Evolutionary conservation across 2,888 invertebrate genomes (phyloP).

Genomic region (Drosophila affinis): DNA sequence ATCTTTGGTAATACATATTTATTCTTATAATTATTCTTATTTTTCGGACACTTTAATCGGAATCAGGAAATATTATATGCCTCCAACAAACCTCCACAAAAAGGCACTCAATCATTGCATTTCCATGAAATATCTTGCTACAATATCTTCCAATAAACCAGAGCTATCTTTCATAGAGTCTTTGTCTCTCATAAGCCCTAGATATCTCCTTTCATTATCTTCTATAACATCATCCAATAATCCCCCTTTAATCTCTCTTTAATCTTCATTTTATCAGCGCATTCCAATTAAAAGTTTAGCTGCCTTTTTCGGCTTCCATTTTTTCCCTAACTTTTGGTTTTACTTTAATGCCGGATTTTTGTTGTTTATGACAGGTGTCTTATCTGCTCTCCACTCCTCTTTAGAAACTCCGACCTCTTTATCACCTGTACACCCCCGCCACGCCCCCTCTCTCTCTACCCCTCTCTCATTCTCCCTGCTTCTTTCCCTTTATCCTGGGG

Average conservation of each 20-base stretch:
- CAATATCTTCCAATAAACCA: too few species aligned
- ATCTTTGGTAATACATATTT: too few species aligned
- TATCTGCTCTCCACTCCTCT: background rate
- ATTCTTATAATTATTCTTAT: too few species aligned
- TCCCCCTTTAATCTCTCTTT: background rate
- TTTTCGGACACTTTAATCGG: too few species aligned
- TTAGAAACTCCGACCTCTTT: conserved; percentile 5
- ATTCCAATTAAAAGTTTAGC: conserved; percentile 43
- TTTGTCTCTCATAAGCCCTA: background rate
- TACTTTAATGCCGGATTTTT: background rate
- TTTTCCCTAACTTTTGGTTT: conserved; percentile 19
- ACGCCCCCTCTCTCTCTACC: background rate
- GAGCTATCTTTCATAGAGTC: background rate
- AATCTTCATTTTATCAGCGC: conserved; percentile 4
- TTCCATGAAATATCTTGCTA: too few species aligned
- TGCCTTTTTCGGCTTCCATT: background rate
- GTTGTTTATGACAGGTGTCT: conserved; percentile 64
- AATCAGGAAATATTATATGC: too few species aligned
- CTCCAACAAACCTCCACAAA: too few species aligned
- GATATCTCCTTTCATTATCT: background rate
- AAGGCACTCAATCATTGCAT: background rate
- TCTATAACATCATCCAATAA: background rate
- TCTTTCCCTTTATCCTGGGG: conserved; percentile 11
- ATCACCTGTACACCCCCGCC: conserved; percentile 1
- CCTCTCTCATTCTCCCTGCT: background rate